phyloP scores from a whole-genome alignment of 2,888 invertebrate species.

The Abrostola triplasia region DNA sequence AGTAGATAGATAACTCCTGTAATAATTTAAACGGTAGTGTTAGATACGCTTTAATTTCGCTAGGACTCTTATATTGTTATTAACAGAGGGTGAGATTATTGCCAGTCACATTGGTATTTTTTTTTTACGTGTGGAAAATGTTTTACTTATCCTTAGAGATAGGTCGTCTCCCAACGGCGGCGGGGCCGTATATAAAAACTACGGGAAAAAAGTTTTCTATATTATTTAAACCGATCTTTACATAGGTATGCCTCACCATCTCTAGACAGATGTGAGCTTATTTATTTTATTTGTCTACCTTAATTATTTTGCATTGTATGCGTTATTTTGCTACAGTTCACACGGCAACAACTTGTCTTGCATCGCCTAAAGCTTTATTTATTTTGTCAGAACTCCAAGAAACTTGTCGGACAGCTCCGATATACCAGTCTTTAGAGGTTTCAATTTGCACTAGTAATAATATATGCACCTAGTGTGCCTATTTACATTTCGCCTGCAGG shows the following conservation, averaged over 20 bases:
- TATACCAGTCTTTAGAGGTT: not conserved
- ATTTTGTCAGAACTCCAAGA: slow-evolving; percentile 3
- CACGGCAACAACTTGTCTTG: slow-evolving; percentile 1
- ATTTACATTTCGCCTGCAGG: slow-evolving; percentile 1
- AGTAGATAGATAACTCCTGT: no score
- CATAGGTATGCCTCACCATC: not conserved
- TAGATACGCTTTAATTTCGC: no score
- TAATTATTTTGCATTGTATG: not conserved
- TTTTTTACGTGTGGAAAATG: no score
- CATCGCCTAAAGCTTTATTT: slow-evolving; percentile 4
- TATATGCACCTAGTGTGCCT: not conserved
- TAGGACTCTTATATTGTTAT: no score
- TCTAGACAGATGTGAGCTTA: not conserved
- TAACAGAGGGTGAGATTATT: no score
- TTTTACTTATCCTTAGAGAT: no score
- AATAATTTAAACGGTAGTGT: no score
- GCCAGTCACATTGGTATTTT: no score
- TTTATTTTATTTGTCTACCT: not conserved
- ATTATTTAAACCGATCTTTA: not conserved
- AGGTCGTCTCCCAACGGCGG: no score
- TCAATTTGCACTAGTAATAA: slow-evolving; percentile 5
- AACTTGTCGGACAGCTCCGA: not conserved
- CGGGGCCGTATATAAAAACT: no score
- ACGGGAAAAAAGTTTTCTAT: no score
- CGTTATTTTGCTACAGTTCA: not conserved